Evolutionary conservation across 2,113 vertebrate genomes (phyloP), one percentile per base, ranked within the genome.

Genomic region (Stigmatopora argus): DNA sequence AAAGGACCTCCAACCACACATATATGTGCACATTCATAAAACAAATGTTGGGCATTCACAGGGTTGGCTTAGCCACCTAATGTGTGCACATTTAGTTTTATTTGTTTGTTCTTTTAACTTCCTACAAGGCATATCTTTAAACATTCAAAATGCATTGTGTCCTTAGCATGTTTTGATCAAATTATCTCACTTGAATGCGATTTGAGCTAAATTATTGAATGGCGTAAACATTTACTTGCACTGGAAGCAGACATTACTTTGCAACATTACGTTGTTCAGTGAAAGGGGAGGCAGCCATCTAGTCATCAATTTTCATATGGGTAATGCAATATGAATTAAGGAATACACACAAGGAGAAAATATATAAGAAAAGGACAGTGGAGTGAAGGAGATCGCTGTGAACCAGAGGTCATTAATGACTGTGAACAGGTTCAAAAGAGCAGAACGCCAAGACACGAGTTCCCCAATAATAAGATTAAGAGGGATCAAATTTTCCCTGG

Each of bases 381-480:
- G 65, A 80, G 67, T 34, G 71, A 69, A 72, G 76, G 65, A 67
- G 63, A 64, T 65, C 68, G 72, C 70, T 70, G 63, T 53, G 45
- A 64, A 78, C 66, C 14, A 69, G 73, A 82, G 79, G 83, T 86
- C 85, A 83, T 83, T 85, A 85, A 87, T 85, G 70, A 85, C 78
- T 87, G 82, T 72, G 84, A 85, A 90, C 83, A 85, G 83, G 88
- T 85, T 76, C 84, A 84, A 77, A 85, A 79, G 83, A 87, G 78
- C 62, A 68, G 71, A 67, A 67, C 55, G 67, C 78, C 72, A 68
- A 74, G 69, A 76, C 62, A 60, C 65, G 73, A 80, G 75, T 81
- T 72, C 72, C 81, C 74, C 85, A 66, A 83, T 88, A 88, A 90
- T 88, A 83, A 77, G 85, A 90, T 89, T 90, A 90, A 79, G 69